A percentile compares a stretch with the other conserved stretches of the same genome.
phyloP scores from a whole-genome alignment of 2,888 invertebrate genomes.

The Cryptocephalus primarius region DNA sequence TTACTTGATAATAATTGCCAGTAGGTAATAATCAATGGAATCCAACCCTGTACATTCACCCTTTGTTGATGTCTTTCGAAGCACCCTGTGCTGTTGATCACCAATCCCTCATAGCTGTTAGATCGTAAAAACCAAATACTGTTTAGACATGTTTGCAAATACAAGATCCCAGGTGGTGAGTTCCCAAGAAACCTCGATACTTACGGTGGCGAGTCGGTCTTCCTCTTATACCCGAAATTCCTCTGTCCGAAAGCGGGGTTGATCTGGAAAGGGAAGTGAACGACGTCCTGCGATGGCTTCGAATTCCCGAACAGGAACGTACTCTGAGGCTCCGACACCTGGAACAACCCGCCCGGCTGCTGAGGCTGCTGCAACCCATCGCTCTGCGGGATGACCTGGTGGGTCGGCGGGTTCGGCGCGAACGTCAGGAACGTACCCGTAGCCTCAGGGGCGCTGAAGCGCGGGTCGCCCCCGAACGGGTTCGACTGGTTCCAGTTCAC shows the following conservation, averaged over 20 bases:
- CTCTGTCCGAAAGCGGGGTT: constrained; percentile 9
- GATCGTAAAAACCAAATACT: too few species aligned
- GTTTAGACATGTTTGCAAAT: too few species aligned
- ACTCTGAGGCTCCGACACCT: constrained; percentile 6
- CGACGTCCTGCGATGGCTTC: constrained; percentile 12
- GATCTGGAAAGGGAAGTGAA: constrained; percentile 23
- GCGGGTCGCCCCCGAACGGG: constrained; percentile 4
- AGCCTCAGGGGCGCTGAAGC: background rate
- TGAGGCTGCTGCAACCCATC: background rate
- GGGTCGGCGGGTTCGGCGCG: background rate
- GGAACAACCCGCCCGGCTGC: background rate
- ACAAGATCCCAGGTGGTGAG: too few species aligned
- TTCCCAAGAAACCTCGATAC: constrained; percentile 11
- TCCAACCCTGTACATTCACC: too few species aligned
- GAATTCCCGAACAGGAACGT: constrained; percentile 17
- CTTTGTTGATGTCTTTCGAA: too few species aligned
- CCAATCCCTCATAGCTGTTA: too few species aligned
- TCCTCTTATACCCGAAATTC: constrained; percentile 24
- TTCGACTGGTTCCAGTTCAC: constrained; percentile 15
- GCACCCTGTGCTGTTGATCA: too few species aligned
- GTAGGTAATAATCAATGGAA: too few species aligned
- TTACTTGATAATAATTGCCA: too few species aligned
- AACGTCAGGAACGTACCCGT: background rate
- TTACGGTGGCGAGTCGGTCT: constrained; percentile 33
- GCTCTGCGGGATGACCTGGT: background rate